These are phyloP conservation scores for Ligdia adustata DNA, from an alignment of 2,888 invertebrate species.

Conservation along the genomic window DNA sequence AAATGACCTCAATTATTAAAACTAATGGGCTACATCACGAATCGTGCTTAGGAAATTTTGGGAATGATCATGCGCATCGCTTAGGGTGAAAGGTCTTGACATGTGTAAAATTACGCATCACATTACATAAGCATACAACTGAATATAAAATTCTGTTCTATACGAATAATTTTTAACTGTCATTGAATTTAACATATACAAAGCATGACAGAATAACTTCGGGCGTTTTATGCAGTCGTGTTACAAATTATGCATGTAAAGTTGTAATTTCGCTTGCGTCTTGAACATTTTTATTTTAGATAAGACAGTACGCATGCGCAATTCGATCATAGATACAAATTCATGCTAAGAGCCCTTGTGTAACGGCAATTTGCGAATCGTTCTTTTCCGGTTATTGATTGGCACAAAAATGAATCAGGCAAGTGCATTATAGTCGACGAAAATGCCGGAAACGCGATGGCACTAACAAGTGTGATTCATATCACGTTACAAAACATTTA, in stretches of 20 bases:
- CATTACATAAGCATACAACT: constrained; percentile 19
- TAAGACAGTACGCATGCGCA: no score
- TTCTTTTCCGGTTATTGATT: constrained; percentile 1
- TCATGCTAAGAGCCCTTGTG: neutral
- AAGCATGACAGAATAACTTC: neutral
- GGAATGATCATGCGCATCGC: constrained; percentile 45
- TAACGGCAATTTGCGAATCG: constrained; percentile 2
- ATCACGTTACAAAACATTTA: no score
- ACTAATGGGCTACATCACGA: constrained; percentile 53
- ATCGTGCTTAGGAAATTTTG: constrained; percentile 52
- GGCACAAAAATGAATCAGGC: constrained; percentile 1
- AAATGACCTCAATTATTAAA: constrained; percentile 48
- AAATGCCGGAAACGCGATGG: constrained; percentile 11
- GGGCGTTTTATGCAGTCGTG: neutral
- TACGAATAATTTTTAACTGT: constrained; percentile 2
- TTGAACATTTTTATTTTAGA: neutral
- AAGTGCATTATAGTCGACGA: neutral
- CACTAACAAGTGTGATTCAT: constrained; percentile 16
- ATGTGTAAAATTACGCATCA: constrained; percentile 30
- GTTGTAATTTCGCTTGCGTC: no score
- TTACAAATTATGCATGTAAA: no score
- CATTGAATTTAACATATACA: neutral
- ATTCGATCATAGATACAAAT: neutral
- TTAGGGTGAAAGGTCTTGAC: constrained; percentile 61
- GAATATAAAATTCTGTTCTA: constrained; percentile 4